Base-by-base conservation (phyloP, 2,888 invertebrate species). In the Loripinus fragilis region DNA sequence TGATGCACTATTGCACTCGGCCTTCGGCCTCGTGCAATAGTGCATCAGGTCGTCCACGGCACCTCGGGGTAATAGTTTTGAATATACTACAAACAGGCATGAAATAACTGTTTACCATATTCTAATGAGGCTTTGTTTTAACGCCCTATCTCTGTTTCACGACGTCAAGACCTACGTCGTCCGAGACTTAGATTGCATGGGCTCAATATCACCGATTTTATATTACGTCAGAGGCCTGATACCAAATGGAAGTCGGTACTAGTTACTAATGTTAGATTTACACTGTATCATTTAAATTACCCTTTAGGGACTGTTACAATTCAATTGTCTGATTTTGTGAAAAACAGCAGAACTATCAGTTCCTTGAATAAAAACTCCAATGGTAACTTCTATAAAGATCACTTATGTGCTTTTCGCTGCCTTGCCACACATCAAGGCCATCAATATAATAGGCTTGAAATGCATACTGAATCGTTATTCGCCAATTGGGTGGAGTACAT, bases 211-310 rank as follows among this genome's bases (percentile, higher is more conserved):
- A 38, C n/a, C 17, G 66, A 78, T 41, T 41, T 55, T 35, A 17
- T 48, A 5, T 52, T 69, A 33, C 65, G 50, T 20, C 50, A 67
- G 45, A 67, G 79, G 50, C 79, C 71, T 0, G 28, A 79, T 35
- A 79, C 79, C 0, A 76, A 79, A 72, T 79, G 64, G 60, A 33
- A 28, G 28, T 69, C 55, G 3, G 71, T 69, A n/a, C 68, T 79
- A 10, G 3, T 76, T 0, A 79, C 79, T 1, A 50, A 33, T n/a
- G 20, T 52, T 75, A 10, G 25, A 3, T 67, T 67, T 5, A 41
- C 8, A 15, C 3, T 67, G 33, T 67, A 67, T 42, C 20, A 28
- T 20, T 25, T 28, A n/a, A 2, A 41, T 23, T 67, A 67, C 17
- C 67, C 67, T 3, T 42, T 67, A 25, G 67, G 66, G 0, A 30